phyloP scores from a whole-genome alignment of 1,140 invertebrate genomes.

The Grapholita molesta region DNA sequence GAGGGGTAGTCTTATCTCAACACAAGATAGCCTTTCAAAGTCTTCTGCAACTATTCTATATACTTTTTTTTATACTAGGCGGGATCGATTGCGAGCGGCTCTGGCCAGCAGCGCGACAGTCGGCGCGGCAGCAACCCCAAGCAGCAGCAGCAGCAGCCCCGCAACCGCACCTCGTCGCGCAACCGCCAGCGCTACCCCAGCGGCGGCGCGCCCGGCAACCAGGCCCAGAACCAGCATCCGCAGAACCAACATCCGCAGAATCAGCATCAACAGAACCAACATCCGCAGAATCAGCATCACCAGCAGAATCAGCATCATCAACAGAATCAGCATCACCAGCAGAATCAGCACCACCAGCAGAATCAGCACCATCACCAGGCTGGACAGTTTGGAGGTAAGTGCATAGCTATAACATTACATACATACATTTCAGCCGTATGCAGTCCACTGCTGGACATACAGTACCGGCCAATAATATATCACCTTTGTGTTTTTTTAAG shows the following conservation, averaged over 20 bases:
- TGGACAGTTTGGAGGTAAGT: constrained; percentile 25
- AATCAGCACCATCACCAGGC: constrained; percentile 52
- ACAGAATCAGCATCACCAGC: constrained; percentile 42
- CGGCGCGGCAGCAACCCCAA: constrained; percentile 42
- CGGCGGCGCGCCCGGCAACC: constrained; percentile 48
- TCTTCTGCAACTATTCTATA: too few relatives aligned
- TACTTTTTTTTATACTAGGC: constrained; percentile 30
- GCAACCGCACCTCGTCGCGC: constrained; percentile 53
- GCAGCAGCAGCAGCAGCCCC: constrained; percentile 35
- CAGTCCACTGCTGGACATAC: too few relatives aligned
- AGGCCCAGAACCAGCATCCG: constrained; percentile 43
- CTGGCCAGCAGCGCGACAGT: constrained; percentile 51
- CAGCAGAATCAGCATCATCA: constrained; percentile 44
- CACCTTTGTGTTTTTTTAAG: too few relatives aligned
- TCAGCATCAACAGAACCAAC: constrained; percentile 36
- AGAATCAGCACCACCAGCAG: constrained; percentile 43
- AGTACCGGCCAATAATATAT: too few relatives aligned
- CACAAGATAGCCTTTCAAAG: too few relatives aligned
- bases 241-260: constrained; percentile 39
- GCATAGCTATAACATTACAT: too few relatives aligned
- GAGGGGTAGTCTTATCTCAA: too few relatives aligned
- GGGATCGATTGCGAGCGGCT: constrained; percentile 40
- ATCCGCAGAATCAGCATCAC: constrained; percentile 46
- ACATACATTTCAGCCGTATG: too few relatives aligned
- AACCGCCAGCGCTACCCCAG: constrained; percentile 60